Evolutionary conservation across 2,113 vertebrate species (phyloP), one percentile per base, ranked within the genome.

Genomic region (Lepidothrix coronata): DNA sequence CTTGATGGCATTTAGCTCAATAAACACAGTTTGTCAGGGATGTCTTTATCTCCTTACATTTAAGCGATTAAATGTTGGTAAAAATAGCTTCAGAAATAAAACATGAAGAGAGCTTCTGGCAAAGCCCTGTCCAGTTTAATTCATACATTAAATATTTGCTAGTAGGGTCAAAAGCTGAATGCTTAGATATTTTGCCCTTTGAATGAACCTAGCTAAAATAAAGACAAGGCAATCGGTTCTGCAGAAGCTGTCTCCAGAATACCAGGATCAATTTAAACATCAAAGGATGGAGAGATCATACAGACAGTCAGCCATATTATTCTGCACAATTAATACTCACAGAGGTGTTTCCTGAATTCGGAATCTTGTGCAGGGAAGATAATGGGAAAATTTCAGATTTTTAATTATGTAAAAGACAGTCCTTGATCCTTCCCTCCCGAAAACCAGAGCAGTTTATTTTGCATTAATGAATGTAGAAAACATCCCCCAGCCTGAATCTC

Each of bases 131-230:
- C 88, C 91, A 74, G 96, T 97, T 98, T 97, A 95, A 97, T 98
- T 98, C 97, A 96, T 96, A 98, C 95, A 96, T 98, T 98, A 97
- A 97, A 97, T 98, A 98, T 97, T 97, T 97, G 96, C 97, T 95
- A 95, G 93, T 96, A 93, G 97, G 97, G 97, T 98, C 96, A 96
- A 97, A 97, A 84, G 90, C 97, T 96, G 95, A 86, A 96, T 95
- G 95, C 97, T 96, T 93, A 94, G 78, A 82, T 96, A 96, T 96
- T 97, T 86, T 98, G 98, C 98, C 98, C 98, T 98, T 97, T 96
- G 95, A 97, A 96, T 98, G 97, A 98, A 98, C 98, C 91, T 93
- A 71, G 33, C 94, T 96, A 89, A 97, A 97, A 96, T 91, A 92
- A 94, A 93, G 92, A 87, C 88, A 94, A 97, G 96, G 85, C 93